Evolutionary conservation across 2,797 vertebrate genomes (phyloP), one percentile per base, ranked within the genome.

Genomic region (Myoxocephalus aenaeus): DNA sequence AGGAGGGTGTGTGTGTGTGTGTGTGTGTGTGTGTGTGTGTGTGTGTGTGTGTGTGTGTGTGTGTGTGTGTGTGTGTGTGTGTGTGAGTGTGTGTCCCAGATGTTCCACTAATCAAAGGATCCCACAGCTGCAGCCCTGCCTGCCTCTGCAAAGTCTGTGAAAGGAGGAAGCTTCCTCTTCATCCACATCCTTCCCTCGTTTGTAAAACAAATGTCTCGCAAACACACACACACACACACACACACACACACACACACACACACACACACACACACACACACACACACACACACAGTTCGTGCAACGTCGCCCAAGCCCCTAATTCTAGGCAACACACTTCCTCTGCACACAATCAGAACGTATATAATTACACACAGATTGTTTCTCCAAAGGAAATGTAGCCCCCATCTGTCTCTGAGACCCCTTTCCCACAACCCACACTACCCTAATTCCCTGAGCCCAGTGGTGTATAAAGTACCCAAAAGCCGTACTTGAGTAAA

Each of bases 341-440:
- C 93, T 93, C 79, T 85, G 78, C 75, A 91, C 89, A 95, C 93
- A 96, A 93, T 94, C 91, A 91, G 87, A 61, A 74, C 67, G 56
- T 78, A 91, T 93, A 94, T 94, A 95, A 95, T 94, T 94, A 94
- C 86, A 90, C 77, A 65, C 91, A 94, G 90, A 93, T 92, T 94
- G 93, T 94, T 93, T 89, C 83, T 90, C 86, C 85, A 88, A 86
- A 93, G 90, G 89, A 93, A 93, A 89, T 59, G 53, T 81, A 86
- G 75, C 79, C 89, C 84, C 77, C 83, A 74, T 88, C 69, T 70
- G 57, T 72, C 75, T 84, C 76, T 68, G 53, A 64, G 79, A 75
- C 88, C 77, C 75, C 57, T 80, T 70, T 78, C 87, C 84, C 91
- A 87, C 84, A 89, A 84, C 72, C 79, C 69, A 82, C 86, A 75